Evolutionary conservation across 1,140 invertebrate genomes (phyloP).

Genomic region (Wiebesia pumilae): DNA sequence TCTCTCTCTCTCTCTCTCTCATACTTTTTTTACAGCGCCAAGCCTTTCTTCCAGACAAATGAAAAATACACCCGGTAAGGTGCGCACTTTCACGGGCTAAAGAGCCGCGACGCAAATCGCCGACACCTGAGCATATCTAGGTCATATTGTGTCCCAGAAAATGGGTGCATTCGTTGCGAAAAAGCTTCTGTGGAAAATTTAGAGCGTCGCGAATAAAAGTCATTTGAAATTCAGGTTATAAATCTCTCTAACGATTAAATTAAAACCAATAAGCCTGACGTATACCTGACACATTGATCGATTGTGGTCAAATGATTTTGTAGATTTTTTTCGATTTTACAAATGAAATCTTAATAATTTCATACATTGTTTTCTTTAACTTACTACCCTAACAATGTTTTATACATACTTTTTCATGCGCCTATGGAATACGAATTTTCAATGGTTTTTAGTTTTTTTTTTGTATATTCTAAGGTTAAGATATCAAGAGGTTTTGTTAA

Average conservation of each 20-base stretch:
- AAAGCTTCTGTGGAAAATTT: constrained; percentile 24
- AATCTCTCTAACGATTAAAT: constrained; percentile 13
- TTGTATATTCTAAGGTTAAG: not conserved
- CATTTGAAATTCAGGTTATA: constrained; percentile 24
- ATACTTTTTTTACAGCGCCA: not conserved
- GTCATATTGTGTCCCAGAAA: constrained; percentile 27
- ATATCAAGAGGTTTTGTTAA: not conserved
- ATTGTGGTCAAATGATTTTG: not conserved
- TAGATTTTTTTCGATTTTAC: not conserved
- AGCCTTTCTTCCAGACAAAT: constrained; percentile 12
- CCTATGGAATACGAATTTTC: too few relatives aligned
- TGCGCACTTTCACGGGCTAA: constrained; percentile 7
- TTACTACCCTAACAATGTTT: not conserved
- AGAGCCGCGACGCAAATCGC: constrained; percentile 16
- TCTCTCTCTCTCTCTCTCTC: not conserved
- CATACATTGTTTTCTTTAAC: not conserved
- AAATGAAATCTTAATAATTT: constrained; percentile 4
- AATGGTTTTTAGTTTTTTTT: too few relatives aligned
- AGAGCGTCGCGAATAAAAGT: constrained; percentile 21
- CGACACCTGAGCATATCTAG: constrained; percentile 18
- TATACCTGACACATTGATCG: constrained; percentile 1
- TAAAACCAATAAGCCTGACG: not conserved
- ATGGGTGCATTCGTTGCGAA: not conserved
- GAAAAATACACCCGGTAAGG: constrained; percentile 3
- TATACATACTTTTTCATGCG: not conserved